Base-by-base conservation (phyloP, 2,888 invertebrate genomes). In the Lasioglossum oenotherae region DNA sequence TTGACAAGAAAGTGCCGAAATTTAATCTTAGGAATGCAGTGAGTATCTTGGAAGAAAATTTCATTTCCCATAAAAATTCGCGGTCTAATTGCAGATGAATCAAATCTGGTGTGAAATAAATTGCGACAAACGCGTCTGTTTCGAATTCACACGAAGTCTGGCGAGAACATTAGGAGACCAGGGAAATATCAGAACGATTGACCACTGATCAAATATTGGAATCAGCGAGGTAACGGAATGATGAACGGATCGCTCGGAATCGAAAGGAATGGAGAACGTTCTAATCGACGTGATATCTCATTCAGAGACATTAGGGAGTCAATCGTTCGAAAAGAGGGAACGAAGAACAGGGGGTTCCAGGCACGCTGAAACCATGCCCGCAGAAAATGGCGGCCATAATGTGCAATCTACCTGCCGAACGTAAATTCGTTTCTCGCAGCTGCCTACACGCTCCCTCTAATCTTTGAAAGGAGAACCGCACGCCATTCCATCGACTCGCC, bases 331-430 rank as follows among this genome's bases (percentile, higher is more conserved):
- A 77, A 72, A 78, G 57, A 75, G 76, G 46, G 80, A 80, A 74
- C 53, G 41, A 41, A 44, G 38, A 44, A 38, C 16, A 31, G 16
- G 23, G 35, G 79, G 27, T 76, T 78, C 77, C 78, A 71, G 77
- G 46, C 35, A 75, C 49, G 46, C 74, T 85, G 84, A 79, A 85
- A 83, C 80, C 78, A 38, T 84, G 78, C 57, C 75, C 80, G 67
- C 46, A 53, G 74, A 87, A 79, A 85, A 86, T 74, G 69, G 53
- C 67, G 81, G 69, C 76, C 84, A 60, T 91, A 89, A 91, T 85
- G 91, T 88, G 90, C 85, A 88, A 90, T 90, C 88, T 88, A 83
- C 77, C 86, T 88, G 91, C 84, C 88, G 88, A 90, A 90, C 87
- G 91, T 91, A 90, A 90, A 91, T 90, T 88, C 86, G 87, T 88